Percentiles rank a stretch among this genome's conserved stretches.
These are phyloP conservation scores for Argya squamiceps DNA, from an alignment of 2,797 vertebrate species.

Conservation along the genomic window DNA sequence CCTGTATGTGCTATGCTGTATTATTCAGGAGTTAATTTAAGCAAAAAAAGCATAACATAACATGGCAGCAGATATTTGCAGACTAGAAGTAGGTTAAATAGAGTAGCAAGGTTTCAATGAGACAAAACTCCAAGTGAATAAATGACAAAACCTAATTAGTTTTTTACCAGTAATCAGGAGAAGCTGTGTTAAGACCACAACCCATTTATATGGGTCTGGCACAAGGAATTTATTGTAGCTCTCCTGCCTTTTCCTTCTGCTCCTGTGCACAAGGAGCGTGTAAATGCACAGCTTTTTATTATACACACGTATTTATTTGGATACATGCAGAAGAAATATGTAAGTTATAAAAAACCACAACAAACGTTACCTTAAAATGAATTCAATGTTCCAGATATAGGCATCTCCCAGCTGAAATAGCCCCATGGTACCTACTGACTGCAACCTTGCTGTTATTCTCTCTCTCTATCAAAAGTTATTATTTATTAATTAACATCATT, in stretches of 20 bases:
- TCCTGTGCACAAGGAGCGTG: background rate
- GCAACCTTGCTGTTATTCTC: conserved; percentile 29
- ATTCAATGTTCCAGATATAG: conserved; percentile 30
- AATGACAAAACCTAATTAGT: conserved; percentile 76
- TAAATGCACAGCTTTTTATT: background rate
- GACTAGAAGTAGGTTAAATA: conserved; percentile 75
- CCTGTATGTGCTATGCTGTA: conserved; percentile 65
- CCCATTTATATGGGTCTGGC: conserved; percentile 24
- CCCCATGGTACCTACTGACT: background rate
- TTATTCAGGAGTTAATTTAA: conserved; percentile 80
- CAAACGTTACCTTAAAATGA: background rate
- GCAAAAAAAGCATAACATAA: conserved; percentile 73
- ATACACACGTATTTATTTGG: background rate
- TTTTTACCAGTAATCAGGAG: conserved; percentile 71
- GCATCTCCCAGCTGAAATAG: conserved; percentile 38
- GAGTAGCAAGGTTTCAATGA: conserved; percentile 70
- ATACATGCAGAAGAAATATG: background rate
- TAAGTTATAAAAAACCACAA: background rate
- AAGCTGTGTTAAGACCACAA: conserved; percentile 64
- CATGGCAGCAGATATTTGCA: conserved; percentile 73
- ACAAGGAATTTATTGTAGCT: background rate
- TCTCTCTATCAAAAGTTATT: conserved; percentile 55
- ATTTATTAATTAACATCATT: conserved; percentile 66
- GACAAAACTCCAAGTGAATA: conserved; percentile 73
- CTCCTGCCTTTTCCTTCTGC: background rate